Conservation (phyloP, 2,888 invertebrate species). For the Belgica antarctica region DNA sequence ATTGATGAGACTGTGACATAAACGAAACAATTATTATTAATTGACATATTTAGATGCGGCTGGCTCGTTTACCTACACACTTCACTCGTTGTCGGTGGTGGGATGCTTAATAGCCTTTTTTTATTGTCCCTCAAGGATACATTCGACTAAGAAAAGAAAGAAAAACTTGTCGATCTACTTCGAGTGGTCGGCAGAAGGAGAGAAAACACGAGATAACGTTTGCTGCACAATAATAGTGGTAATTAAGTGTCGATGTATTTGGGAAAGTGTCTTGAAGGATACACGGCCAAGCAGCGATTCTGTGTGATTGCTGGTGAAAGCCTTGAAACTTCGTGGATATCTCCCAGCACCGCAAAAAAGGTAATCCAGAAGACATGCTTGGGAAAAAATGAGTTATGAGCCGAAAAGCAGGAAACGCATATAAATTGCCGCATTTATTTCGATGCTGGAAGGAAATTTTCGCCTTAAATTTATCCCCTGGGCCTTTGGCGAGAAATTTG, state of each 20-base stretch:
- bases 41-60: constrained; percentile 43
- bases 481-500: constrained; percentile 24
- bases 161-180: not conserved
- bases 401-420: constrained; percentile 31
- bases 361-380: constrained; percentile 18
- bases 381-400: constrained; percentile 40
- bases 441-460: constrained; percentile 4
- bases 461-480: constrained; percentile 38
- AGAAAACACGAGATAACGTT: not conserved
- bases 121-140: constrained; percentile 41
- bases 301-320: not conserved
- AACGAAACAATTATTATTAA: constrained; percentile 43
- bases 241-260: constrained; percentile 32
- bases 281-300: not conserved
- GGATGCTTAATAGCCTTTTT: constrained; percentile 38
- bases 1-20: constrained; percentile 20
- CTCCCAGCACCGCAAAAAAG: not conserved
- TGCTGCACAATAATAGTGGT: constrained; percentile 25
- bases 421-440: constrained; percentile 44
- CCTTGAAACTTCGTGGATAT: constrained; percentile 17
- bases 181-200: not conserved
- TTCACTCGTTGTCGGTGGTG: constrained; percentile 11
- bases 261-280: constrained; percentile 19
- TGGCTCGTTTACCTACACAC: constrained; percentile 30
- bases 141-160: not conserved